Evolutionary conservation across 2,797 vertebrate species (phyloP), one percentile per base, ranked within the genome.

Genomic region (Ataeniobius toweri): DNA sequence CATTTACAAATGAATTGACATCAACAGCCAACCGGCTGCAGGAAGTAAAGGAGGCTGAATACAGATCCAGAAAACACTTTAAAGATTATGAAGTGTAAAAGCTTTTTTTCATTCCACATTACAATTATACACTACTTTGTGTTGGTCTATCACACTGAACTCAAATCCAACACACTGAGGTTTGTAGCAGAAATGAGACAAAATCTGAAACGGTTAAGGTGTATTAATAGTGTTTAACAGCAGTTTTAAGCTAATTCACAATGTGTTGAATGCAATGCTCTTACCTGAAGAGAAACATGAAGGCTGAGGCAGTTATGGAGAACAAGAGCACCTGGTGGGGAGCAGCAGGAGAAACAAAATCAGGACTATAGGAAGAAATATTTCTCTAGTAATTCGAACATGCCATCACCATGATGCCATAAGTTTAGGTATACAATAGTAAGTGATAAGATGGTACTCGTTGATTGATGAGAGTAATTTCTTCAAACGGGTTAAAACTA

Each of bases 211-310:
- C 14, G 24, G 2, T 48, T 5, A 46, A 48, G 1, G 41, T 56
- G 13, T 75, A 39, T 36, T 6, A 28, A 59, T 14, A 28, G 12
- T 48, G 44, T 41, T 70, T 48, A 26, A 3, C n/a, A 26, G 22
- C 39, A 18, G 61, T 41, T 67, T 41, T 22, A 41, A 24, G 1
- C 36, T 41, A 10, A 39, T 24, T 41, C 10, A 24, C 6, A 46
- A 70, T 70, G 46, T 46, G 6, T 3, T 28, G n/a, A 39, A 22
- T 75, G 53, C 67, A 72, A 41, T 39, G 14, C 26, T 82, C 93
- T 91, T 63, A 96, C 96, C 95, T 95, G 91, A 96, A 96, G 93
- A 95, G 93, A 89, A 94, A 96, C 95, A 95, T 96, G 92, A 93
- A 96, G 85, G 96, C 92, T 0, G 95, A 95, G 16, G 96, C 90